phyloP scores from a whole-genome alignment of 2,888 invertebrate species.

The Zele albiditarsus region DNA sequence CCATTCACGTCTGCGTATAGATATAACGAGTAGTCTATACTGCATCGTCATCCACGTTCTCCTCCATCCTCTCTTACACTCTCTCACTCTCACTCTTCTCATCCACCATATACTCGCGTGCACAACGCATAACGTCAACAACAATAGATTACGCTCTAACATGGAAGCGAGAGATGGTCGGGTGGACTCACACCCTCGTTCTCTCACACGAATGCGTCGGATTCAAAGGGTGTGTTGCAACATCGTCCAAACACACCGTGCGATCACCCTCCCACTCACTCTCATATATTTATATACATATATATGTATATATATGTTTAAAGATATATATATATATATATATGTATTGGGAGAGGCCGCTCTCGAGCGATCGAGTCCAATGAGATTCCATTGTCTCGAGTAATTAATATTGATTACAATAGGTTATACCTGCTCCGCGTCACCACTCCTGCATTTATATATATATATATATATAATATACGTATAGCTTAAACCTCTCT shows the following conservation, averaged over 20 bases:
- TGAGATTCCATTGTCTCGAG: constrained; percentile 73
- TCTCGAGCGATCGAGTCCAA: constrained; percentile 72
- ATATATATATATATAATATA: constrained; percentile 26
- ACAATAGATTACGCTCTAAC: constrained; percentile 70
- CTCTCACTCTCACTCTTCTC: constrained; percentile 3
- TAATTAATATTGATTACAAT: constrained; percentile 74
- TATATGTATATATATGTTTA: constrained; percentile 24
- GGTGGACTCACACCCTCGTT: constrained; percentile 54
- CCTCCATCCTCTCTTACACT: background rate
- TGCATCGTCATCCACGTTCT: background rate
- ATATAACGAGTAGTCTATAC: background rate
- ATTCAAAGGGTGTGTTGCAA: constrained; percentile 39
- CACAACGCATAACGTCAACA: constrained; percentile 72
- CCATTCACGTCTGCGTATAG: background rate
- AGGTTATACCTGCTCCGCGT: constrained; percentile 69
- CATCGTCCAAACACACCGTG: constrained; percentile 20
- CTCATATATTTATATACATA: constrained; percentile 16
- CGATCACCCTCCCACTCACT: constrained; percentile 19
- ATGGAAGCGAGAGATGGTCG: constrained; percentile 44
- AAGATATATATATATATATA: background rate
- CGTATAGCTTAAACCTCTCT: constrained; percentile 42
- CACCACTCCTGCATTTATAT: constrained; percentile 54
- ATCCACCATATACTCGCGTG: constrained; percentile 50
- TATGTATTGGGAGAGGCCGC: constrained; percentile 55
- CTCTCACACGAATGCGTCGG: constrained; percentile 36